A percentile compares a stretch with the other conserved stretches of the same genome.
These are phyloP conservation scores for Sinosuthora webbiana DNA, from an alignment of 2,113 vertebrate species.

Conservation along the genomic window DNA sequence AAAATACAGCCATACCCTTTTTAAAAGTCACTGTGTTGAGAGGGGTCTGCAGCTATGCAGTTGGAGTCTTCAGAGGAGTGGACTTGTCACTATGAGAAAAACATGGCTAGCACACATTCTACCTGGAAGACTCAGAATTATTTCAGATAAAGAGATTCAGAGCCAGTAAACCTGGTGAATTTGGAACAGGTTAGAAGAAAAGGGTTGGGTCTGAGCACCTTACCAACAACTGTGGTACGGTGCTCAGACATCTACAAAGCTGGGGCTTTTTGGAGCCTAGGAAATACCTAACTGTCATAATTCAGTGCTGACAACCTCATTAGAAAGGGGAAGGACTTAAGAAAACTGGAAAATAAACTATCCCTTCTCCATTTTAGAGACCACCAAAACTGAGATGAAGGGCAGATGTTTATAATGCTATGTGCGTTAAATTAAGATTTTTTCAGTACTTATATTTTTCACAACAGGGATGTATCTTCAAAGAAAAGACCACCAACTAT, in stretches of 20 bases:
- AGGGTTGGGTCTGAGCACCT: neutral
- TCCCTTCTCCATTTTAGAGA: neutral
- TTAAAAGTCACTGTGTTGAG: neutral
- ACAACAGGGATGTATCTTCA: neutral
- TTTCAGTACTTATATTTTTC: neutral
- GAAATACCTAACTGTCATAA: neutral
- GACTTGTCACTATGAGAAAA: neutral
- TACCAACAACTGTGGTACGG: neutral
- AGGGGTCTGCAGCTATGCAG: neutral
- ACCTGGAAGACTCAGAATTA: neutral
- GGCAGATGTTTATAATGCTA: neutral
- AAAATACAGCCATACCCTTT: neutral
- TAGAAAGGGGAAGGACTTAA: neutral
- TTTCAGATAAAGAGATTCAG: neutral
- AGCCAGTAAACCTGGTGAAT: neutral
- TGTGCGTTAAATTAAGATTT: neutral
- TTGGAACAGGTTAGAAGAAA: neutral
- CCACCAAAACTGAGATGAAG: neutral
- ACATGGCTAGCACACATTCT: accelerated
- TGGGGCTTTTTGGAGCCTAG: neutral
- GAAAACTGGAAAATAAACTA: neutral
- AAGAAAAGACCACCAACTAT: neutral
- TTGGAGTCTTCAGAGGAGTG: neutral
- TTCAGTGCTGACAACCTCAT: neutral
- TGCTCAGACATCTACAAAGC: neutral